Evolutionary conservation across 1,140 invertebrate species (phyloP).

Genomic region (Panagrolaimus sp.): DNA sequence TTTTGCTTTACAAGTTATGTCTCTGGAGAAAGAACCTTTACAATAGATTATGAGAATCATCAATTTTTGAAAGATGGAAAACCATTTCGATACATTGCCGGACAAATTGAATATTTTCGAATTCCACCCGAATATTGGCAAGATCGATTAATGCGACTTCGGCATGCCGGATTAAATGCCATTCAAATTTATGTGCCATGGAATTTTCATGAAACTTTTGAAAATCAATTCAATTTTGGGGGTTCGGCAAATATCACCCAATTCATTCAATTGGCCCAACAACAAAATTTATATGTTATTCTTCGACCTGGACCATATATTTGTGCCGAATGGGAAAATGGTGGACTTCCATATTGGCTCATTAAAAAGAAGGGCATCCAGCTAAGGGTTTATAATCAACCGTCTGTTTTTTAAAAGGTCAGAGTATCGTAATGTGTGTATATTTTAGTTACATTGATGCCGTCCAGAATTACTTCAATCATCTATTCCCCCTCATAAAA

Average conservation of each 20-base stretch:
- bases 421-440: background rate
- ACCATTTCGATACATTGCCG: constrained; percentile 76
- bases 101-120: constrained; percentile 86
- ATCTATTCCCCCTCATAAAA: constrained; percentile 27
- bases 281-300: constrained; percentile 76
- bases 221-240: constrained; percentile 68
- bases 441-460: constrained; percentile 28
- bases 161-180: constrained; percentile 81
- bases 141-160: constrained; percentile 74
- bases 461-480: constrained; percentile 29
- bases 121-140: constrained; percentile 76
- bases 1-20: background rate
- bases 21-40: constrained; percentile 55
- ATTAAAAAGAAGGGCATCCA: constrained; percentile 28
- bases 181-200: constrained; percentile 87
- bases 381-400: constrained; percentile 25
- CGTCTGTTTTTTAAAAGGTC: constrained; percentile 9
- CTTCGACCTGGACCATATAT: constrained; percentile 84
- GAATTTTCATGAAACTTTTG: constrained; percentile 79
- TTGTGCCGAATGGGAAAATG: constrained; percentile 77
- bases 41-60: constrained; percentile 71
- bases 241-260: constrained; percentile 64
- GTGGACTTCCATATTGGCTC: constrained; percentile 60
- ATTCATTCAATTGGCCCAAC: constrained; percentile 71
- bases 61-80: constrained; percentile 76